These are phyloP conservation scores for Agrochola lychnidis DNA, from an alignment of 2,888 invertebrate species.

Conservation along the genomic window DNA sequence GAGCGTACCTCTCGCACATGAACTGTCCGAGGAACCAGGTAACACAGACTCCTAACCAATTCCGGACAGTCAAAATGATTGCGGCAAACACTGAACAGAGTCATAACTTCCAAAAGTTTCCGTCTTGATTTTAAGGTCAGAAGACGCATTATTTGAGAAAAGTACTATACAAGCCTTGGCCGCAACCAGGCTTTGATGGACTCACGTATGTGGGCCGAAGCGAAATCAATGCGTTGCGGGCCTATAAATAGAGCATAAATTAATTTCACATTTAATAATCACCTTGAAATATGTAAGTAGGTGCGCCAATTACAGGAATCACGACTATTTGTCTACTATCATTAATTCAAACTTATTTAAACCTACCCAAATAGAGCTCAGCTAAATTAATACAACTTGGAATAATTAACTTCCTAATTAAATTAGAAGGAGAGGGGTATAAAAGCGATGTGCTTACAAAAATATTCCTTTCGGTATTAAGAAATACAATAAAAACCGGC, in stretches of 20 bases:
- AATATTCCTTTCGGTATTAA: conserved; percentile 42
- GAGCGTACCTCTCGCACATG: no score
- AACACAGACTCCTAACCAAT: no score
- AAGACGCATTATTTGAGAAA: no score
- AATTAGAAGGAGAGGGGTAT: conserved; percentile 20
- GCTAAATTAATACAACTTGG: conserved; percentile 32
- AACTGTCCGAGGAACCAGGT: no score
- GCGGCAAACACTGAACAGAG: no score
- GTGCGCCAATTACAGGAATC: conserved; percentile 18
- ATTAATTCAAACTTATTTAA: conserved; percentile 34
- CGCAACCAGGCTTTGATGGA: no score
- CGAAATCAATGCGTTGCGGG: no score
- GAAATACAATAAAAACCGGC: conserved; percentile 30
- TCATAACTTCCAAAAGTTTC: no score
- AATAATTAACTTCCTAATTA: conserved; percentile 38
- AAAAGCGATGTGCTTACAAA: conserved; percentile 5
- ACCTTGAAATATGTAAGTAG: background rate
- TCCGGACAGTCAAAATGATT: no score
- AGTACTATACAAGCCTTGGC: no score
- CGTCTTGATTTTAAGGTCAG: no score
- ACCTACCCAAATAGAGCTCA: conserved; percentile 19
- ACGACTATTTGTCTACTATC: conserved; percentile 3
- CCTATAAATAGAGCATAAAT: background rate
- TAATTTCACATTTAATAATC: background rate
- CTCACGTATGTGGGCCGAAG: no score